Base-by-base conservation (phyloP, 2,888 invertebrate genomes). In the Desoria tigrina region DNA sequence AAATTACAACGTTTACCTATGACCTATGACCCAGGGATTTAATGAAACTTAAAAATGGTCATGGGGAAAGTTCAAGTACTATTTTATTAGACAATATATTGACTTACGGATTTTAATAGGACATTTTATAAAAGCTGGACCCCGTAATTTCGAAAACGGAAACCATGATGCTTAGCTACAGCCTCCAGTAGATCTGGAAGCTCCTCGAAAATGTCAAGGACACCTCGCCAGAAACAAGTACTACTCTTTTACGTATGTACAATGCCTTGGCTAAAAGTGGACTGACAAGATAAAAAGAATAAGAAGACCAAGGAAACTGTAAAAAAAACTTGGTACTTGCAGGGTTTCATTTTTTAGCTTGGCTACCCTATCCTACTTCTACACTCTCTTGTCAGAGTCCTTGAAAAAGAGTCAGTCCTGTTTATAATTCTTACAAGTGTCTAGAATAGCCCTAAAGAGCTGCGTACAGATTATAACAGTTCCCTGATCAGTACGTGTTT, bases 321-420 rank as follows among this genome's bases (percentile, higher is more conserved):
- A 57, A 42, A 57, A 51, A 55, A 57, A 57, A 57, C 56, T 57
- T 39, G 39, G 65, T 61, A 71, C 68, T 71, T 66, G 62, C 62
- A 71, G 68, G 71, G 71, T 64, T 71, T 71, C 68, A 65, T 68
- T 71, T 70, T 71, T 71, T 68, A 63, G 63, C 61, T 45, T 45
- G 45, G n/a, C 45, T 45, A 45, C 21, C 45, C 45, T 45, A 45
- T 45, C 45, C 16, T n/a, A n/a, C n/a, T n/a, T n/a, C n/a, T n/a
- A n/a, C 45, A 45, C 45, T 45, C n/a, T 45, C 16, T 16, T 6
- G 16, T 45, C 4, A 37, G 42, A 39, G 56, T 57, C 56, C 56
- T 57, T 57, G 56, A 57, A 57, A 57, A 37, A 37, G 18, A 18
- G 18, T 57, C 42, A 57, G 56, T 57, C 56, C 27, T 57, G 56